phyloP scores from a whole-genome alignment of 1,140 invertebrate species.

The Pseudoatta argentina region DNA sequence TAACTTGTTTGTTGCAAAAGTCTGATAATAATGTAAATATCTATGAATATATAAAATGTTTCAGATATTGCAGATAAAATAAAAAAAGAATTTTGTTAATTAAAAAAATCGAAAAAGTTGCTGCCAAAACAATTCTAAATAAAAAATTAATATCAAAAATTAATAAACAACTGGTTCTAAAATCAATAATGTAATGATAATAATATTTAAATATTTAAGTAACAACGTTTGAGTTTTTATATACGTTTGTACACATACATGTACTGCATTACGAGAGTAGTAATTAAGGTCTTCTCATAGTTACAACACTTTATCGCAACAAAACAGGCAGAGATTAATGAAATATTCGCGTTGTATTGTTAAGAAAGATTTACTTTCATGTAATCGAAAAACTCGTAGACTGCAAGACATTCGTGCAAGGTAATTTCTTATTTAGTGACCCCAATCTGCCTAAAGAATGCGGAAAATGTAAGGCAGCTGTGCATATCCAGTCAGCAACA shows the following conservation, averaged over 20 bases:
- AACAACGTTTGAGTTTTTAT: neutral
- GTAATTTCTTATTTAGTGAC: constrained; percentile 61
- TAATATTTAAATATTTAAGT: neutral
- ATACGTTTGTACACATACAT: neutral
- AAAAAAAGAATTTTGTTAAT: neutral
- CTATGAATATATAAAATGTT: neutral
- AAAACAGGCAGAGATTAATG: constrained; percentile 49
- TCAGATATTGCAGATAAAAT: neutral
- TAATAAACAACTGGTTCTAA: neutral
- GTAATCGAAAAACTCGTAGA: constrained; percentile 29
- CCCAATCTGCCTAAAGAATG: constrained; percentile 46
- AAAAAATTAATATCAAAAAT: neutral
- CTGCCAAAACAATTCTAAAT: neutral
- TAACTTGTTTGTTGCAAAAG: constrained; percentile 2
- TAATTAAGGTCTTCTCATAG: constrained; percentile 6
- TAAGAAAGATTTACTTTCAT: constrained; percentile 17
- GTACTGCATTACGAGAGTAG: neutral
- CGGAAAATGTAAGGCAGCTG: constrained; percentile 57
- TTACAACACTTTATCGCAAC: constrained; percentile 33
- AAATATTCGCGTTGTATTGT: constrained; percentile 40
- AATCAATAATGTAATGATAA: constrained; percentile 16
- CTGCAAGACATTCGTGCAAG: constrained; percentile 11
- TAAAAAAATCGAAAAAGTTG: neutral
- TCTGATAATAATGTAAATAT: neutral
- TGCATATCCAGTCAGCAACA: constrained; percentile 64